Evolutionary conservation across 2,797 vertebrate genomes (phyloP), one percentile per base, ranked within the genome.

Genomic region (Erethizon dorsatum): DNA sequence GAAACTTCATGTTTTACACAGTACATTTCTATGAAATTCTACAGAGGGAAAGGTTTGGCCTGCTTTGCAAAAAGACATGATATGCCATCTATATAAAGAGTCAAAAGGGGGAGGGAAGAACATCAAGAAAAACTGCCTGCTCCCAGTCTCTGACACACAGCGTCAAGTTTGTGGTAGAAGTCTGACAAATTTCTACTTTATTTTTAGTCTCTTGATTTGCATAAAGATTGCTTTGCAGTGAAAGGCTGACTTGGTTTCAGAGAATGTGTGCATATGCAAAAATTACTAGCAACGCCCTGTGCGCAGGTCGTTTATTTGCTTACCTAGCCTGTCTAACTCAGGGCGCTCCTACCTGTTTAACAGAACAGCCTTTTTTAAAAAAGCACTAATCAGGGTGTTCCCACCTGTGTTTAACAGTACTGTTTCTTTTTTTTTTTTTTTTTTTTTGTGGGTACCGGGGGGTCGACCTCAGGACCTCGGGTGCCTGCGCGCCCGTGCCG

Each of bases 121-220:
- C 18, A 54, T 65, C 4, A n/a, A 75, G 56, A 57, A 83, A 67
- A 95, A 84, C 1, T n/a, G 78, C 31, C 61, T 85, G 47, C 20
- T 93, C 24, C 57, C 24, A 20, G 84, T 80, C 92, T 98, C 90
- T 84, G 79, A 95, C 83, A 90, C 47, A 5, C 67, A 86, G 84
- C 85, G 83, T 91, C n/a, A 93, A 93, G 83, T 94, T 88, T 95
- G 85, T 54, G 90, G 83, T n/a, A 33, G 71, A 83, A 91, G 79
- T 87, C 33, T 94, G 92, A 95, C 77, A 28, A 80, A 45, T 50
- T 97, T 88, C 94, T 93, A 97, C 65, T 83, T 94, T 96, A 95
- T 97, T 97, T 98, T 97, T 97, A 98, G 97, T 73, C 75, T 61
- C 85, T 73, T 86, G 12, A 94, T 97, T 95, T 98, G 93, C 96